Evolutionary conservation across 2,888 invertebrate species (phyloP).

Genomic region (Leptopilina syphax): DNA sequence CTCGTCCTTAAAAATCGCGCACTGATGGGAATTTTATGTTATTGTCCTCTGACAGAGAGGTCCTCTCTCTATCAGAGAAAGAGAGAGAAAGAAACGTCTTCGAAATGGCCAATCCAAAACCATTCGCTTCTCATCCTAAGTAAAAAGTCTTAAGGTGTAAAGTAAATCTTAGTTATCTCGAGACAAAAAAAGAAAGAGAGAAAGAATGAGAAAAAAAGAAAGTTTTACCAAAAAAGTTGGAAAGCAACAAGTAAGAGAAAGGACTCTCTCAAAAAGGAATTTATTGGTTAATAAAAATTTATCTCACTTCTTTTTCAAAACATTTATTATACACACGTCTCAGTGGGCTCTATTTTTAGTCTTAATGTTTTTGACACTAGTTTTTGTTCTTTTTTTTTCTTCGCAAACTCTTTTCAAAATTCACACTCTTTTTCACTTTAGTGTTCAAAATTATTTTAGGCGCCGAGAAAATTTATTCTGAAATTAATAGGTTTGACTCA

Average conservation of each 20-base stretch:
- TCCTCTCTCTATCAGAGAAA: too few species aligned
- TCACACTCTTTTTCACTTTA: too few species aligned
- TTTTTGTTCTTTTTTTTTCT: too few species aligned
- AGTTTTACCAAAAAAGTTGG: slow-evolving; percentile 24
- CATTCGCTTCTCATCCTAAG: not conserved
- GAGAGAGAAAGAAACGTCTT: slow-evolving; percentile 9
- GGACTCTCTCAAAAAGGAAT: slow-evolving; percentile 31
- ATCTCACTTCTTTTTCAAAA: slow-evolving; percentile 28
- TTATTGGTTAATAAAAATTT: slow-evolving; percentile 39
- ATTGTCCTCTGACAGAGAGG: slow-evolving; percentile 14
- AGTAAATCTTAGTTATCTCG: slow-evolving; percentile 38
- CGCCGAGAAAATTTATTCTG: too few species aligned
- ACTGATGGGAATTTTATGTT: slow-evolving; percentile 37
- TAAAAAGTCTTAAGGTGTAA: slow-evolving; percentile 33
- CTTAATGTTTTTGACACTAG: not conserved
- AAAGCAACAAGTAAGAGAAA: slow-evolving; percentile 31
- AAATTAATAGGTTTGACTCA: too few species aligned
- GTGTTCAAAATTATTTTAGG: too few species aligned
- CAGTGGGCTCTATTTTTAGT: not conserved
- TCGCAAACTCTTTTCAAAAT: too few species aligned
- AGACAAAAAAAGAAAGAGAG: not conserved
- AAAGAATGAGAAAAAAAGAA: not conserved
- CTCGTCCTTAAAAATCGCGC: slow-evolving; percentile 35
- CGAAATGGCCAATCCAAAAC: slow-evolving; percentile 13
- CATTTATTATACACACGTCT: not conserved